These are phyloP conservation scores for Enoplolaimus lenunculus DNA, from an alignment of 2,888 invertebrate genomes.

Conservation along the genomic window DNA sequence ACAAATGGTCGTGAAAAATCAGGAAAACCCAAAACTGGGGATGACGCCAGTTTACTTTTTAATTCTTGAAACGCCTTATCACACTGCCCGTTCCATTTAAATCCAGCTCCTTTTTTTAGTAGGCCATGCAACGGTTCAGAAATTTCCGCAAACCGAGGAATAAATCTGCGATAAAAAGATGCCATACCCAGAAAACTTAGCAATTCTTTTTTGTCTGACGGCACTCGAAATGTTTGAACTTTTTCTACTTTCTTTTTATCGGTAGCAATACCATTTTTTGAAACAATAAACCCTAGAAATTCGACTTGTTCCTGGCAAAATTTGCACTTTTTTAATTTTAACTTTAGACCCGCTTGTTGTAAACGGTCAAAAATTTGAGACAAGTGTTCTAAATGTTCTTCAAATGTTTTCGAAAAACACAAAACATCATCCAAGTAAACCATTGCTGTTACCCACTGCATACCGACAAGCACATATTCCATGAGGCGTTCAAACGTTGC, in stretches of 20 bases:
- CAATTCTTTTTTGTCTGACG: slow-evolving; percentile 23
- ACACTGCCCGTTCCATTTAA: slow-evolving; percentile 26
- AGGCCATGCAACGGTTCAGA: slow-evolving; percentile 25
- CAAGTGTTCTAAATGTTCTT: neutral
- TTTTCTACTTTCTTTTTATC: neutral
- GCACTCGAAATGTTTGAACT: slow-evolving; percentile 18
- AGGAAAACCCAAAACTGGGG: slow-evolving; percentile 5
- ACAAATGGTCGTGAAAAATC: slow-evolving; percentile 2
- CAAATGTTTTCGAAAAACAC: slow-evolving; percentile 5
- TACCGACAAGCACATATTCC: neutral
- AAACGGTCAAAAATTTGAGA: neutral
- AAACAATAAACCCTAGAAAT: neutral
- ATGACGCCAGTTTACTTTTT: slow-evolving; percentile 19
- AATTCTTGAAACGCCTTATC: slow-evolving; percentile 24
- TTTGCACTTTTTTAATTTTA: neutral
- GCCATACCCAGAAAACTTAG: slow-evolving; percentile 26
- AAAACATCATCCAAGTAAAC: neutral
- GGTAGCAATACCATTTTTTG: neutral
- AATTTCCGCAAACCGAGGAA: slow-evolving; percentile 25
- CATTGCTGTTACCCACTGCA: neutral
- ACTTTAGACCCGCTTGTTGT: neutral
- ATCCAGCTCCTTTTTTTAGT: slow-evolving; percentile 22
- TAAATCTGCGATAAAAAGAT: slow-evolving; percentile 25
- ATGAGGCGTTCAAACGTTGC: neutral
- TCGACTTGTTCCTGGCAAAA: neutral